Percentiles rank a stretch among this genome's conserved stretches.
Evolutionary conservation across 2,888 invertebrate genomes (phyloP).

Genomic region (Archips xylosteana): DNA sequence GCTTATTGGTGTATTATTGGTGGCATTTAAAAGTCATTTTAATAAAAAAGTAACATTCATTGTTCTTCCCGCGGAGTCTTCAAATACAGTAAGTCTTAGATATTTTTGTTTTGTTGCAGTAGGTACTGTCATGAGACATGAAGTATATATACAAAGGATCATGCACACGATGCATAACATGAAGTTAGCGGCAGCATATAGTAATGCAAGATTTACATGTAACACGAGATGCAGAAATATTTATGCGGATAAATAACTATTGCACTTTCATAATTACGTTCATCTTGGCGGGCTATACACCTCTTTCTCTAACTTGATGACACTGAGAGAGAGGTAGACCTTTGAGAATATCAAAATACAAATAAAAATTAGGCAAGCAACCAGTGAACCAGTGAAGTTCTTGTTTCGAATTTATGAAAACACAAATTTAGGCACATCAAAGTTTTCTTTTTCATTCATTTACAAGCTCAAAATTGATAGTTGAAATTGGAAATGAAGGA

Average conservation of each 20-base stretch:
- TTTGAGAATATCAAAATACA: neutral
- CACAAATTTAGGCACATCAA: no score
- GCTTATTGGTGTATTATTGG: no score
- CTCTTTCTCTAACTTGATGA: neutral
- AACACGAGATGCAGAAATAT: conserved; percentile 24
- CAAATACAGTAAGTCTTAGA: neutral
- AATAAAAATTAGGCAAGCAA: neutral
- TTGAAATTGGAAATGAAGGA: neutral
- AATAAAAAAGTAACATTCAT: no score
- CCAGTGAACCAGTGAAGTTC: no score
- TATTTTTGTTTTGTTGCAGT: neutral
- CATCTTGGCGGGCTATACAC: neutral
- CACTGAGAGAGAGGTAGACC: neutral
- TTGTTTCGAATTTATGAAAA: no score
- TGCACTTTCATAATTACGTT: neutral
- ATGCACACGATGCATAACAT: conserved; percentile 46
- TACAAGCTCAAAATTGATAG: no score
- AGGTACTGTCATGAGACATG: neutral
- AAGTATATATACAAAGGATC: conserved; percentile 7
- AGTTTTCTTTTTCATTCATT: no score
- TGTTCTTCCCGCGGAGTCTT: no score
- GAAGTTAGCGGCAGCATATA: conserved; percentile 31
- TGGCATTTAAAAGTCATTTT: no score
- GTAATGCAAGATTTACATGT: conserved; percentile 29
- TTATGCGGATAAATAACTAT: neutral